These are phyloP conservation scores for Conops quadrifasciatus DNA, from an alignment of 2,888 invertebrate species.

Conservation along the genomic window DNA sequence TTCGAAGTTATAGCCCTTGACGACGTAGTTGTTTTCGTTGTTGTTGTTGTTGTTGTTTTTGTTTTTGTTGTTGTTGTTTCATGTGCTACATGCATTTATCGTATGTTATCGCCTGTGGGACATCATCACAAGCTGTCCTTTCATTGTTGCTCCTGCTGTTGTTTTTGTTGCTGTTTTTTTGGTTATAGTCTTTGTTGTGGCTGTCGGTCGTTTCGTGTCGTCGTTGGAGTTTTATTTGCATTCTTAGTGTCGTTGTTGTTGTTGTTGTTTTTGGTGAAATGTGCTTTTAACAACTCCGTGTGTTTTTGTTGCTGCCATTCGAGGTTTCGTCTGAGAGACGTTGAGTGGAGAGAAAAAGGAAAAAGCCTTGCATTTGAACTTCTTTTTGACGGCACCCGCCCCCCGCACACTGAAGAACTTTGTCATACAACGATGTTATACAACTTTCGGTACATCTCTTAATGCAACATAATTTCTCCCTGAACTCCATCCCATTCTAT, in stretches of 20 bases:
- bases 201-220: background rate
- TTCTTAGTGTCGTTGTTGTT: slow-evolving; percentile 5
- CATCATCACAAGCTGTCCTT: slow-evolving; percentile 34
- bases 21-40: slow-evolving; percentile 28
- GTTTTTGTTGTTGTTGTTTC: background rate
- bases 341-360: too few species aligned
- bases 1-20: slow-evolving; percentile 21
- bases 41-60: slow-evolving; percentile 47
- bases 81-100: slow-evolving; percentile 61
- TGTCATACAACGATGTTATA: too few species aligned
- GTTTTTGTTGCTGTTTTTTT: slow-evolving; percentile 14
- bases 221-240: slow-evolving; percentile 1
- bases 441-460: too few species aligned
- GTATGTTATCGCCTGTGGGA: slow-evolving; percentile 61
- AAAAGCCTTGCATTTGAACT: too few species aligned
- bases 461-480: too few species aligned
- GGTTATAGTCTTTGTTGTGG: slow-evolving; percentile 12
- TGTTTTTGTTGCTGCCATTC: slow-evolving; percentile 10
- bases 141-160: slow-evolving; percentile 8
- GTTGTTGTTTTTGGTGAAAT: background rate
- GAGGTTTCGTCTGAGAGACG: too few species aligned
- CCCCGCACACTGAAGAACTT: too few species aligned
- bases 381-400: too few species aligned
- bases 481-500: too few species aligned
- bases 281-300: background rate